Percentiles rank a stretch among this genome's conserved stretches.
phyloP scores from a whole-genome alignment of 2,888 invertebrate genomes.

The Cetonia aurata region DNA sequence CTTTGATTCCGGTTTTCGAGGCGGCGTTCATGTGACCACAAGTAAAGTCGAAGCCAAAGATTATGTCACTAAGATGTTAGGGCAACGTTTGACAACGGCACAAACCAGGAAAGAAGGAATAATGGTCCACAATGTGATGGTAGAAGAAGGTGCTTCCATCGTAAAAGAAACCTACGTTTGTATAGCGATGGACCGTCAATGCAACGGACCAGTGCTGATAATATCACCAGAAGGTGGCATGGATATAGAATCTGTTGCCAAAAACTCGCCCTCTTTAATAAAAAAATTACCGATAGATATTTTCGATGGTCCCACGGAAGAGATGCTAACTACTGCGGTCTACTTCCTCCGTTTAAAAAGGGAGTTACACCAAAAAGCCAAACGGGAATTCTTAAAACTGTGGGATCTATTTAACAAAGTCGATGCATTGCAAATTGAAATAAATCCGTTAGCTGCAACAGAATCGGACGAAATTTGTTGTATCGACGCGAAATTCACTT shows the following conservation, averaged over 20 bases:
- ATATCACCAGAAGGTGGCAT: conserved; percentile 94
- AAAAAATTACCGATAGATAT: conserved; percentile 87
- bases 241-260: conserved; percentile 95
- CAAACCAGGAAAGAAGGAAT: conserved; percentile 94
- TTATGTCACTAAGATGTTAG: conserved; percentile 88
- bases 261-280: conserved; percentile 86
- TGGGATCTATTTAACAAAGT: conserved; percentile 90
- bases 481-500: conserved; percentile 96
- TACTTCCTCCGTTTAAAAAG: conserved; percentile 82
- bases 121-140: conserved; percentile 92
- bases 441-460: conserved; percentile 95
- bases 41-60: conserved; percentile 75
- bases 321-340: conserved; percentile 79
- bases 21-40: conserved; percentile 93
- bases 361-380: conserved; percentile 75
- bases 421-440: conserved; percentile 96
- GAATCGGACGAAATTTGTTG: conserved; percentile 88
- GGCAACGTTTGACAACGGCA: conserved; percentile 90
- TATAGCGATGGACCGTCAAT: conserved; percentile 89
- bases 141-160: conserved; percentile 94
- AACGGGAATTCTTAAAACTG: conserved; percentile 84
- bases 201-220: conserved; percentile 92
- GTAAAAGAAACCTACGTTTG: conserved; percentile 92
- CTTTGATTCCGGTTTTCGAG: conserved; percentile 93
- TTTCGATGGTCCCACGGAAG: conserved; percentile 75